A percentile compares a stretch with the other conserved stretches of the same genome.
Conservation (phyloP, 2,797 vertebrate genomes). For the Sebastes minor region DNA sequence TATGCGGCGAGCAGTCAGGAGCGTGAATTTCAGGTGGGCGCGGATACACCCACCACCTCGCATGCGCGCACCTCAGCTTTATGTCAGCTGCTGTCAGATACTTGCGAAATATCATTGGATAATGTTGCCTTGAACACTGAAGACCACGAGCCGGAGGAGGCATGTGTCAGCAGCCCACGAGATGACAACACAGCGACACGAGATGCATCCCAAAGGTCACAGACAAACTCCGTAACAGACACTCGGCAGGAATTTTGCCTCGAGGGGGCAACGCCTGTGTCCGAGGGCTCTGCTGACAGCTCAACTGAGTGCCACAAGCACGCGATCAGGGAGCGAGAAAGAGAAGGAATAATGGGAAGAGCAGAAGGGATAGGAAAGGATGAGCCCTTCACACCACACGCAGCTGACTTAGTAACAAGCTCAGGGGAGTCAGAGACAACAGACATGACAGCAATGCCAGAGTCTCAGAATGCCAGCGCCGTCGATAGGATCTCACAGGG, state of each 20-base stretch:
- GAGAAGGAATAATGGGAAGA: conserved; percentile 49
- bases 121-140: conserved; percentile 29
- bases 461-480: conserved; percentile 67
- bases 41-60: conserved; percentile 31
- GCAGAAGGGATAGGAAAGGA: conserved; percentile 41
- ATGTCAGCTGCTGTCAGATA: conserved; percentile 56
- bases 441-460: conserved; percentile 58
- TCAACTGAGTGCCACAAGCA: conserved; percentile 46
- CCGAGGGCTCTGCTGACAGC: conserved; percentile 56
- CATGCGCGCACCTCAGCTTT: conserved; percentile 22
- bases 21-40: conserved; percentile 30
- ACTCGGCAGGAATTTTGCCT: conserved; percentile 56
- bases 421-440: conserved; percentile 70
- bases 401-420: conserved; percentile 70
- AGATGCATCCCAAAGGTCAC: conserved; percentile 65
- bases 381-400: conserved; percentile 38
- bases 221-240: conserved; percentile 58
- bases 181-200: conserved; percentile 51
- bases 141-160: conserved; percentile 41
- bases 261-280: conserved; percentile 32
- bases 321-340: conserved; percentile 27
- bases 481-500: conserved; percentile 71
- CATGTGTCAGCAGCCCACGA: conserved; percentile 44
- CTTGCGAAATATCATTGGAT: conserved; percentile 24
- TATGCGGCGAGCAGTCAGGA: conserved; percentile 34